These are phyloP conservation scores for Camelus dromedarius DNA, from an alignment of 2,113 vertebrate genomes.

Conservation along the genomic window DNA sequence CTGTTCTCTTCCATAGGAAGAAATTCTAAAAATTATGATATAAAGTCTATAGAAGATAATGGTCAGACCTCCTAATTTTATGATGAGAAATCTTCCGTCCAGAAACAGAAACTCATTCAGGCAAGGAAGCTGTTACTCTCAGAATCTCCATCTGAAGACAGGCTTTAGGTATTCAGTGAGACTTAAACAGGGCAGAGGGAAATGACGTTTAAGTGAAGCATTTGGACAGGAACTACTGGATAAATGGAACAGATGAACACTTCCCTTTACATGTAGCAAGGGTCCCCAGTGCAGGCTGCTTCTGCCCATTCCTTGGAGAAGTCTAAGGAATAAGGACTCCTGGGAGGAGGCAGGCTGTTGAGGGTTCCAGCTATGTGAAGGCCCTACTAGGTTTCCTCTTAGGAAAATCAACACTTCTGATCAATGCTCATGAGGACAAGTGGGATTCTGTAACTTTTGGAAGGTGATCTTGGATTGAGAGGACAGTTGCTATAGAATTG, in stretches of 20 bases:
- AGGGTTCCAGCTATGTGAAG: background rate
- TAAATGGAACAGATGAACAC: background rate
- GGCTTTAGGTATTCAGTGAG: background rate
- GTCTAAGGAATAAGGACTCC: background rate
- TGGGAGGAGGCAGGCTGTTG: background rate
- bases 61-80: background rate
- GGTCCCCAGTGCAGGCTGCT: background rate
- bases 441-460: background rate
- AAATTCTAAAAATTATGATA: conserved; percentile 4
- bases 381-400: background rate
- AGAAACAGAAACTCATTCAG: background rate
- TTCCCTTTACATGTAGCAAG: background rate
- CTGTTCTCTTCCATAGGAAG: background rate
- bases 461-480: background rate
- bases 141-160: background rate
- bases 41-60: background rate
- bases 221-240: background rate
- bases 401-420: background rate
- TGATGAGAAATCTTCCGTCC: background rate
- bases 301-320: background rate
- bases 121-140: background rate
- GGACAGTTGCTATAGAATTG: background rate
- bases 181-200: background rate
- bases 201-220: background rate
- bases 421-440: background rate